Evolutionary conservation across 2,797 vertebrate genomes (phyloP).

Genomic region (Pantherophis alleghaniensis): DNA sequence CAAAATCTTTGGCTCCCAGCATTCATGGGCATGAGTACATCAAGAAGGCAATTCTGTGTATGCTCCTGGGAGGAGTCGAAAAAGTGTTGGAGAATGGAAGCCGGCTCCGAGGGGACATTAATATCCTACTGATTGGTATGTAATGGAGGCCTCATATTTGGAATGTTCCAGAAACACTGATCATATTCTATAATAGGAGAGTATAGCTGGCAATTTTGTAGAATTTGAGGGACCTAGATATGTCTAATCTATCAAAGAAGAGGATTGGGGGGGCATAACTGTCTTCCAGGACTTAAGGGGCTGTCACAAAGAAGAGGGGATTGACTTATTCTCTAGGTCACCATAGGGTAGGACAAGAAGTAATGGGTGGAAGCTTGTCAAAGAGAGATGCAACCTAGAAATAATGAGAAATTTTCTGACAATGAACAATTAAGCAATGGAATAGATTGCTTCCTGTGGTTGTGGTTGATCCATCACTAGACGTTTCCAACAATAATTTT

Average conservation of each 20-base stretch:
- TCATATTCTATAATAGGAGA: rapidly evolving
- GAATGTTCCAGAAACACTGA: rapidly evolving
- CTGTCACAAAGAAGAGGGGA: neutral
- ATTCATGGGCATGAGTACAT: conserved; percentile 96
- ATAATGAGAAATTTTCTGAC: neutral
- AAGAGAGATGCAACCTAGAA: neutral
- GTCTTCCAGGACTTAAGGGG: neutral
- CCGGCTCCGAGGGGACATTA: conserved; percentile 95
- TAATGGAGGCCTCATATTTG: neutral
- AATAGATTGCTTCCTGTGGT: neutral
- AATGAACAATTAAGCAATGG: neutral
- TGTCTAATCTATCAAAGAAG: neutral
- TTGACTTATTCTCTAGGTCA: neutral
- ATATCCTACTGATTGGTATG: conserved; percentile 92
- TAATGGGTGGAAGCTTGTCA: neutral
- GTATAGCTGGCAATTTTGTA: neutral
- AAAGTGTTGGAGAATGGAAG: conserved; percentile 92
- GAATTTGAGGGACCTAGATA: neutral
- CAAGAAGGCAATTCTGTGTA: conserved; percentile 96
- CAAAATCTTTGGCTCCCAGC: conserved; percentile 89
- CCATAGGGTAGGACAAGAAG: neutral
- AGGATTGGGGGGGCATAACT: neutral
- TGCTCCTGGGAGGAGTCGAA: conserved; percentile 94
- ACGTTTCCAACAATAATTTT: neutral
- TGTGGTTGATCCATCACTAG: neutral